Evolutionary conservation across 2,888 invertebrate genomes (phyloP).

Genomic region (Tribolium freemani): DNA sequence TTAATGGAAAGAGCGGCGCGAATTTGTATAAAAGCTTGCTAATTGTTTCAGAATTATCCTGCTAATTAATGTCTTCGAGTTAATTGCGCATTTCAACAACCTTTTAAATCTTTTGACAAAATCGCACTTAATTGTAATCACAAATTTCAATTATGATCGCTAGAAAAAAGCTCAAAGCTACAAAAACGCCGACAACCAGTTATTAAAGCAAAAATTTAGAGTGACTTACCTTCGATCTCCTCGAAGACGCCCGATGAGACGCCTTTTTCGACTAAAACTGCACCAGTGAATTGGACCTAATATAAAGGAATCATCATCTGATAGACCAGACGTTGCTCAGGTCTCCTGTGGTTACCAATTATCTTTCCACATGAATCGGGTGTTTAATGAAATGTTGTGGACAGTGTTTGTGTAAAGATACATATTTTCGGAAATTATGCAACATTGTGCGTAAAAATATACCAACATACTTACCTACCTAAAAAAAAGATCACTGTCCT

Average conservation of each 20-base stretch:
- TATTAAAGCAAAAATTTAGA: neutral
- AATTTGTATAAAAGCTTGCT: neutral
- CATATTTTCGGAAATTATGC: neutral
- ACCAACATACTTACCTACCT: too few species aligned
- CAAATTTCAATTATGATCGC: neutral
- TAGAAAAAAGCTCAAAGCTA: neutral
- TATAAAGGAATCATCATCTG: constrained; percentile 28
- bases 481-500: too few species aligned
- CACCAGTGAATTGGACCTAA: constrained; percentile 33
- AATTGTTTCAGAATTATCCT: neutral
- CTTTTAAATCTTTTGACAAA: neutral
- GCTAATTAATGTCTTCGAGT: neutral
- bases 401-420: constrained; percentile 12
- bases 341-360: constrained; percentile 38
- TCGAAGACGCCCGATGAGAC: constrained; percentile 21
- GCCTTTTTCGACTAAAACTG: constrained; percentile 30
- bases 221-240: constrained; percentile 12
- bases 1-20: too few species aligned
- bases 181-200: too few species aligned
- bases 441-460: neutral
- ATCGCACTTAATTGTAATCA: neutral
- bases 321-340: constrained; percentile 22
- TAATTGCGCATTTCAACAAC: neutral
- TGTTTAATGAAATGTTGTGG: constrained; percentile 8
- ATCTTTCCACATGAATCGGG: constrained; percentile 23